phyloP scores from a whole-genome alignment of 2,113 vertebrate species.

The Hemichromis elongatus region DNA sequence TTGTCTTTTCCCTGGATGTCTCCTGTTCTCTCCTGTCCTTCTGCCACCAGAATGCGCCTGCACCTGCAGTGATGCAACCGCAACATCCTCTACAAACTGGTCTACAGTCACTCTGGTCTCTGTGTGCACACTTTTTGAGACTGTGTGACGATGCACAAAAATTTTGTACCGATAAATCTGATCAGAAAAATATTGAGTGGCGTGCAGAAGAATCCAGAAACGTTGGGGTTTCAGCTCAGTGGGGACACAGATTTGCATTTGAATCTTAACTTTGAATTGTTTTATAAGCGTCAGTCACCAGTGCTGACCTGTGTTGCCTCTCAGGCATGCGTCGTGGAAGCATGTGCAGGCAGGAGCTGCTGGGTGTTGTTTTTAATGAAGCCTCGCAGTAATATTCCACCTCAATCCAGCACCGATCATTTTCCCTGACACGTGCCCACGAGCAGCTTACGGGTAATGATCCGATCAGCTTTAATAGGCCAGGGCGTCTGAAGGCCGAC shows the following conservation, averaged over 20 bases:
- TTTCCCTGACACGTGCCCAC: background rate
- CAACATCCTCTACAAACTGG: background rate
- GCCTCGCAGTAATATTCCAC: background rate
- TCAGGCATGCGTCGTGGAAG: background rate
- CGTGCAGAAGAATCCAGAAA: background rate
- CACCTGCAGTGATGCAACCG: background rate
- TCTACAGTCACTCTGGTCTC: background rate
- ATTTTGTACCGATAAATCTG: background rate
- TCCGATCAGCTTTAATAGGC: background rate
- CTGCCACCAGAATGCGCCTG: background rate
- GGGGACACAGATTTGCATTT: background rate
- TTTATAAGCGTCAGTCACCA: background rate
- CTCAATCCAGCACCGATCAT: background rate
- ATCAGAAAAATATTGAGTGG: rapidly evolving
- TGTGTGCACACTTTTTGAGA: background rate
- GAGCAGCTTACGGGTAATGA: background rate
- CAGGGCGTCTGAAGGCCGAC: background rate
- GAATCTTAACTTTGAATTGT: background rate
- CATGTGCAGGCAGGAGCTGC: conserved; percentile 14
- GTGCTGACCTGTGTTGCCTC: background rate
- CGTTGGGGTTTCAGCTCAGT: background rate
- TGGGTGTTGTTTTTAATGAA: background rate
- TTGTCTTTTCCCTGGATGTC: rapidly evolving
- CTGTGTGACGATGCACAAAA: background rate
- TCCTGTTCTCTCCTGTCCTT: background rate